Percentiles rank a stretch among this genome's conserved stretches.
Conservation (phyloP, 2,888 invertebrate species). For the Mantis religiosa region DNA sequence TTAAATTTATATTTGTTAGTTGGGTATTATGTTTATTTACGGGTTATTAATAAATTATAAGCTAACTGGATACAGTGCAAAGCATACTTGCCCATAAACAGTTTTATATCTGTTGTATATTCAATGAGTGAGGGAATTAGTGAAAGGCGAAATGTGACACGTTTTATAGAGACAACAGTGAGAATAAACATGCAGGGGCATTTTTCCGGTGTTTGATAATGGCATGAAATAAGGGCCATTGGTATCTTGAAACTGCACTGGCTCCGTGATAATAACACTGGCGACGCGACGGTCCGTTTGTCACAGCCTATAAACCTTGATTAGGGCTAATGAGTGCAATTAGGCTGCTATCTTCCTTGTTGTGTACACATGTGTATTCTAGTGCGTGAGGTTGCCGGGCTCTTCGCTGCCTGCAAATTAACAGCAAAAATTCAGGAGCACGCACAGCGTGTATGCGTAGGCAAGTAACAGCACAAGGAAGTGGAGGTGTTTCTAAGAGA, state of each 20-base stretch:
- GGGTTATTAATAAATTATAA: too few species aligned
- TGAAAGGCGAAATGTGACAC: neutral
- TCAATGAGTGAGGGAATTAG: neutral
- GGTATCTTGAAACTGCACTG: neutral
- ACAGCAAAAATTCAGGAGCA: neutral
- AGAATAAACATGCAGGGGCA: neutral
- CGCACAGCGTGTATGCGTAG: neutral
- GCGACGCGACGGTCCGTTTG: neutral
- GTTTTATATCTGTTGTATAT: too few species aligned
- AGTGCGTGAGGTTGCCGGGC: neutral
- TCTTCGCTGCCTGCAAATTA: neutral
- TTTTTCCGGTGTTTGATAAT: neutral
- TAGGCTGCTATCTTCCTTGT: neutral
- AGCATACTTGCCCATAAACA: too few species aligned
- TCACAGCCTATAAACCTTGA: neutral
- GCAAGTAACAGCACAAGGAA: neutral
- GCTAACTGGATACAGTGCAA: too few species aligned
- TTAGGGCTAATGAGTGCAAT: neutral
- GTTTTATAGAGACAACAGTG: neutral
- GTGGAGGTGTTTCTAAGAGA: neutral
- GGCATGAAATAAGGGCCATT: neutral
- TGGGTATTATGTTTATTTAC: too few species aligned
- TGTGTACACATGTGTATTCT: neutral
- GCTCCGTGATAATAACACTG: neutral
- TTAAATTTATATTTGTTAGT: too few species aligned